These are phyloP conservation scores for Leuctra nigra DNA, from an alignment of 2,888 invertebrate genomes.

Conservation along the genomic window DNA sequence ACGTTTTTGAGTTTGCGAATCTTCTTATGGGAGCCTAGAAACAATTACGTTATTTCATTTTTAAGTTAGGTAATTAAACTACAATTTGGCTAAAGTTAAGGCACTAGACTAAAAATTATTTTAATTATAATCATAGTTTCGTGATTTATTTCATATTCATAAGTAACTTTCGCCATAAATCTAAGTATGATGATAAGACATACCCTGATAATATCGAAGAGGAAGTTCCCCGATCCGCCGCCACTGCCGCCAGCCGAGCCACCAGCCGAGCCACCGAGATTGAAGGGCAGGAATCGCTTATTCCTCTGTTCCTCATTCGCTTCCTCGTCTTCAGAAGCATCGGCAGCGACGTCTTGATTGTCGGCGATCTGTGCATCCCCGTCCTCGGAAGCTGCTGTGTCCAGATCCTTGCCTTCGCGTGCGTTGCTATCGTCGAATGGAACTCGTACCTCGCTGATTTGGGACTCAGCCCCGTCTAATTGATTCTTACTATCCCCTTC, in stretches of 20 bases:
- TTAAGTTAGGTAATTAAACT: no score
- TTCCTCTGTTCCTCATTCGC: slow-evolving; percentile 67
- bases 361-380: slow-evolving; percentile 63
- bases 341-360: slow-evolving; percentile 63
- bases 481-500: slow-evolving; percentile 33
- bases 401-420: slow-evolving; percentile 30
- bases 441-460: slow-evolving; percentile 55
- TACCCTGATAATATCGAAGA: slow-evolving; percentile 84
- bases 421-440: slow-evolving; percentile 40
- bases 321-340: slow-evolving; percentile 37
- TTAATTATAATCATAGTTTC: no score
- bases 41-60: no score
- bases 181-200: no score
- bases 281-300: slow-evolving; percentile 60
- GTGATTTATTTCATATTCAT: no score
- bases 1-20: no score
- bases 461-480: slow-evolving; percentile 49
- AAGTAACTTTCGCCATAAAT: no score
- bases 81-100: no score
- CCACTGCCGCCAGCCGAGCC: slow-evolving; percentile 37
- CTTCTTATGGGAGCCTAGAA: no score
- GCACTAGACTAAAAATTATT: no score
- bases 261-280: slow-evolving; percentile 51
- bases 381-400: slow-evolving; percentile 45
- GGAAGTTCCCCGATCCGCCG: slow-evolving; percentile 79